A percentile compares a stretch with the other conserved stretches of the same genome.
Evolutionary conservation across 2,113 vertebrate genomes (phyloP).

Genomic region (Polypterus bichir): DNA sequence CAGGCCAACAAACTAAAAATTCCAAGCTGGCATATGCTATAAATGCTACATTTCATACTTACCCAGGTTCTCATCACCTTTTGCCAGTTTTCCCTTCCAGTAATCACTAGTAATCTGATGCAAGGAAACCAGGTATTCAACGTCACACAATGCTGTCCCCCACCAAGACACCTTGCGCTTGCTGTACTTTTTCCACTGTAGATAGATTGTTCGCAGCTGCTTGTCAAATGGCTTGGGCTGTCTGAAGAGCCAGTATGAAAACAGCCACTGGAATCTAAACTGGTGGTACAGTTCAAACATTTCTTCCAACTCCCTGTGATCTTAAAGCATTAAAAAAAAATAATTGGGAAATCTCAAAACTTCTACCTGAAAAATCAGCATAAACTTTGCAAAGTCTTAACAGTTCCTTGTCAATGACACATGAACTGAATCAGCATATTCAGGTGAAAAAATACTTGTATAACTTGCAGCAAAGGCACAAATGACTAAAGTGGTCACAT

Average conservation of each 20-base stretch:
- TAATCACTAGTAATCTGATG: conserved; percentile 32
- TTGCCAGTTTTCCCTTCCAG: conserved; percentile 32
- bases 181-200: conserved; percentile 29
- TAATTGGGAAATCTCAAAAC: too few relatives aligned
- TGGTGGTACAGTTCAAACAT: conserved; percentile 25
- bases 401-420: too few relatives aligned
- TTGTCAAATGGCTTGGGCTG: conserved; percentile 25
- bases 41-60: neutral
- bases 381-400: too few relatives aligned
- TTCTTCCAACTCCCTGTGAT: conserved; percentile 25
- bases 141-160: conserved; percentile 22
- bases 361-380: too few relatives aligned
- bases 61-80: conserved; percentile 31
- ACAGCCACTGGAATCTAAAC: conserved; percentile 35
- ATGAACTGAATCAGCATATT: too few relatives aligned
- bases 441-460: too few relatives aligned
- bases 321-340: conserved; percentile 9
- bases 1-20: too few relatives aligned
- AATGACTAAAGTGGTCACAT: too few relatives aligned
- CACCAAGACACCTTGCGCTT: conserved; percentile 28
- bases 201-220: conserved; percentile 32
- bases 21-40: too few relatives aligned
- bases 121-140: conserved; percentile 31
- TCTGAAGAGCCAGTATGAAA: conserved; percentile 35
- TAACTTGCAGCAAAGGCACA: too few relatives aligned